Percentiles rank a stretch among this genome's conserved stretches.
phyloP scores from a whole-genome alignment of 2,797 vertebrate genomes.

The Macrochelys suwanniensis region DNA sequence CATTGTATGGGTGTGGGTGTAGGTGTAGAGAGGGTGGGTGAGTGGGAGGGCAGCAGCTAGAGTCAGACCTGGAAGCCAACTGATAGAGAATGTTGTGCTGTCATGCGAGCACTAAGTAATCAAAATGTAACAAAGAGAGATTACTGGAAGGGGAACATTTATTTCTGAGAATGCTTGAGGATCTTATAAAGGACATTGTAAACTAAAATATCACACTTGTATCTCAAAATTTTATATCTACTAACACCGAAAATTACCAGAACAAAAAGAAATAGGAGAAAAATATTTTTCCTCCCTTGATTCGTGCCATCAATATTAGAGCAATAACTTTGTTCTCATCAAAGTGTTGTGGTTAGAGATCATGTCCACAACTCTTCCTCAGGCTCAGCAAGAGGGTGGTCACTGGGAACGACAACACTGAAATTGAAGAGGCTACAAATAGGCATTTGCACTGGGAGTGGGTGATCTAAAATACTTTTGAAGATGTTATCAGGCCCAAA shows the following conservation, averaged over 20 bases:
- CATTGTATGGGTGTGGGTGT: not conserved
- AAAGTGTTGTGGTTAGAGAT: not conserved
- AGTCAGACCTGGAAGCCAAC: not conserved
- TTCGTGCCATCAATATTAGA: not conserved
- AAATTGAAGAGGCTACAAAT: not conserved
- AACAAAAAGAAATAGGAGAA: not conserved
- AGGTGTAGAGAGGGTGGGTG: not conserved
- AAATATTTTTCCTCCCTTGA: not conserved
- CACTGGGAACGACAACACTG: not conserved
- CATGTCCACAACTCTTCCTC: not conserved
- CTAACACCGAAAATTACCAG: not conserved
- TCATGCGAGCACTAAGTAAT: slow-evolving; percentile 20
- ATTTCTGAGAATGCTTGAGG: not conserved
- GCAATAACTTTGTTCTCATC: not conserved
- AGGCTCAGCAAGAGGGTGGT: not conserved
- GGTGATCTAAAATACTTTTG: not conserved
- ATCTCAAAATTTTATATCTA: not conserved
- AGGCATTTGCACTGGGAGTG: not conserved
- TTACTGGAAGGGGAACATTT: slow-evolving; percentile 2
- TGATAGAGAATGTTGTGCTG: not conserved
- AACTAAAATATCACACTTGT: not conserved
- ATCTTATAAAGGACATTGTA: slow-evolving; percentile 8
- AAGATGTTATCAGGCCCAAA: not conserved
- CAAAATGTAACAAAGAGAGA: not conserved
- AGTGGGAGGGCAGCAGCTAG: not conserved